Conservation (phyloP, 2,113 vertebrate genomes). For the Cheirogaleus medius region DNA sequence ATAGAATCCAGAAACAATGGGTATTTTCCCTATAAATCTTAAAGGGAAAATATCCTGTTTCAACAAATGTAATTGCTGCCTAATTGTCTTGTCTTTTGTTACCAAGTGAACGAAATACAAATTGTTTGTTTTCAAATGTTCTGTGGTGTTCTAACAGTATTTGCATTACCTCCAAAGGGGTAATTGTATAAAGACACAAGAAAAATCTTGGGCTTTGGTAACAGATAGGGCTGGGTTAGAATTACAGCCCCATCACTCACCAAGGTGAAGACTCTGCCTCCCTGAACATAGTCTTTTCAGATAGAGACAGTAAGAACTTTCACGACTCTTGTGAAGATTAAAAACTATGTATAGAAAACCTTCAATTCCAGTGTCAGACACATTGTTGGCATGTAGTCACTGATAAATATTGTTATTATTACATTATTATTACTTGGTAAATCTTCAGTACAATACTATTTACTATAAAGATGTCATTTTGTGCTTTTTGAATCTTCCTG, state of each 20-base stretch:
- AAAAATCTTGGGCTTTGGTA: neutral
- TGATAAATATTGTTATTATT: neutral
- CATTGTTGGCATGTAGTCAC: neutral
- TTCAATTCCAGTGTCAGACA: neutral
- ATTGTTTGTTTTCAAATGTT: slow-evolving; percentile 43
- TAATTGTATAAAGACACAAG: slow-evolving; percentile 18
- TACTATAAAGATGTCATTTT: neutral
- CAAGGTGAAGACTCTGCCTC: neutral
- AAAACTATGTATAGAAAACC: neutral
- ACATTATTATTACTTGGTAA: neutral
- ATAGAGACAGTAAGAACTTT: neutral
- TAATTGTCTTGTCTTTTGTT: slow-evolving; percentile 63
- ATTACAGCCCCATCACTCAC: neutral
- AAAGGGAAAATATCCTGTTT: slow-evolving; percentile 58
- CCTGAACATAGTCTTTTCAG: neutral
- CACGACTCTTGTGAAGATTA: neutral
- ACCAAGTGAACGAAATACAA: slow-evolving; percentile 56
- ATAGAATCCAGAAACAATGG: slow-evolving; percentile 18
- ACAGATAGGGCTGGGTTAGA: neutral
- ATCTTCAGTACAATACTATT: neutral
- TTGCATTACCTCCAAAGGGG: slow-evolving; percentile 1
- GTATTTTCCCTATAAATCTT: slow-evolving; percentile 56
- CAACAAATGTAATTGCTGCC: slow-evolving; percentile 36
- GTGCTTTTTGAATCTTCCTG: neutral
- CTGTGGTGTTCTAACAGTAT: slow-evolving; percentile 14